Evolutionary conservation across 2,888 invertebrate genomes (phyloP).

Genomic region (Romanomermis culicivorax): DNA sequence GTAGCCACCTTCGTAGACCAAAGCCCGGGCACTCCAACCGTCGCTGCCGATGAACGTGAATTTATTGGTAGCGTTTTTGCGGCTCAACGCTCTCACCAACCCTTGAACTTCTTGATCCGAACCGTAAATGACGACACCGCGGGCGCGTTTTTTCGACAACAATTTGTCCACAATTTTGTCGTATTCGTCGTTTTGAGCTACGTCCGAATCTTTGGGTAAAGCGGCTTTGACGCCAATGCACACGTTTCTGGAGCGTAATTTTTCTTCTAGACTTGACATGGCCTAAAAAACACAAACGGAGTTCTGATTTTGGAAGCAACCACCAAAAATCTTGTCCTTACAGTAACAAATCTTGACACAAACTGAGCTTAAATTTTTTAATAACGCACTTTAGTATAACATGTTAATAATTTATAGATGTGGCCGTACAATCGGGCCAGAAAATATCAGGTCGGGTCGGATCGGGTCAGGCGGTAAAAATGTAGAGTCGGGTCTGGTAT

Average conservation of each 20-base stretch:
- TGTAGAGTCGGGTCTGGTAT: too few relatives aligned
- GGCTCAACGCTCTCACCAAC: constrained; percentile 71
- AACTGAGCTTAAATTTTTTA: too few relatives aligned
- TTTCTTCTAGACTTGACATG: constrained; percentile 43
- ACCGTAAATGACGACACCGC: constrained; percentile 5
- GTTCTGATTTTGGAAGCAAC: neutral
- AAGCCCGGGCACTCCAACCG: constrained; percentile 65
- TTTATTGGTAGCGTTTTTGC: constrained; percentile 61
- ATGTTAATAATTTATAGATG: too few relatives aligned
- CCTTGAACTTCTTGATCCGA: constrained; percentile 91
- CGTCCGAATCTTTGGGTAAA: constrained; percentile 80
- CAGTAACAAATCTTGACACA: too few relatives aligned
- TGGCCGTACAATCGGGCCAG: too few relatives aligned
- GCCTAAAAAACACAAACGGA: neutral
- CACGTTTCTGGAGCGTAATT: constrained; percentile 56
- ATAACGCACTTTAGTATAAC: too few relatives aligned
- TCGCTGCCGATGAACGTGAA: constrained; percentile 93
- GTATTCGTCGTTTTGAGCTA: constrained; percentile 37
- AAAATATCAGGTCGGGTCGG: too few relatives aligned
- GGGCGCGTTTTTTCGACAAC: neutral
- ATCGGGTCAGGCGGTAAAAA: too few relatives aligned
- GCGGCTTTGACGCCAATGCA: constrained; percentile 87
- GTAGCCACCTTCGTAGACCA: constrained; percentile 48
- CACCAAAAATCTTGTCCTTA: neutral
- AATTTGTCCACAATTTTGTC: neutral